phyloP scores from a whole-genome alignment of 1,140 invertebrate genomes.

The Hypsibius dujardini region DNA sequence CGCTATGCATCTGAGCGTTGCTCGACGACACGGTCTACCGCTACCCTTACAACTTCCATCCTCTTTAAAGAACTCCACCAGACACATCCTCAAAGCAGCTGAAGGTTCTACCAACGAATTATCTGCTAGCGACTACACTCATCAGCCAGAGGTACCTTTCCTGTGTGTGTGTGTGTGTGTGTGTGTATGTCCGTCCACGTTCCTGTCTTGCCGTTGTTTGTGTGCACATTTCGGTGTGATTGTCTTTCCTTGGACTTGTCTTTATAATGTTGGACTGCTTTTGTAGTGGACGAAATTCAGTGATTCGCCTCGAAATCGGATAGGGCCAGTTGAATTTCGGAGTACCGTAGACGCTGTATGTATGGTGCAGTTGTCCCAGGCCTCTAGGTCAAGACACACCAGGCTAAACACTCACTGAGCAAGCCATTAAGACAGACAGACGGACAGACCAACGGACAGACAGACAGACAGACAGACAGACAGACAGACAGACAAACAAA shows the following conservation, averaged over 20 bases:
- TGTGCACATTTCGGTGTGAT: neutral
- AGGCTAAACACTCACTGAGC: too few relatives aligned
- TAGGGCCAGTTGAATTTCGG: constrained; percentile 2
- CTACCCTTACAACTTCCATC: neutral
- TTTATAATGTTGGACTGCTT: neutral
- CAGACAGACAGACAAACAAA: too few relatives aligned
- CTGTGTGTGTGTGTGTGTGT: neutral
- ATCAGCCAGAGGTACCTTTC: constrained; percentile 10
- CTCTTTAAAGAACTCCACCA: neutral
- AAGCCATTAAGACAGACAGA: too few relatives aligned
- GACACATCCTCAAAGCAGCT: neutral
- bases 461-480: too few relatives aligned
- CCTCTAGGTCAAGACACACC: too few relatives aligned
- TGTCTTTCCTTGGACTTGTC: neutral
- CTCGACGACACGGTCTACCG: neutral
- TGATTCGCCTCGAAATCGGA: constrained; percentile 2
- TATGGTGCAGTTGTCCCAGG: too few relatives aligned
- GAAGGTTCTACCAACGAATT: neutral
- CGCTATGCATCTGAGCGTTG: constrained; percentile 12
- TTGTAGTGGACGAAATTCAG: constrained; percentile 15
- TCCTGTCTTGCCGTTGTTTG: too few relatives aligned
- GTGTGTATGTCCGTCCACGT: too few relatives aligned
- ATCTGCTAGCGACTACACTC: neutral
- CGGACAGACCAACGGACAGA: too few relatives aligned
- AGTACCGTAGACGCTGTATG: too few relatives aligned